Evolutionary conservation across 2,888 invertebrate genomes (phyloP), one percentile per base, ranked within the genome.

Genomic region (Metellina segmentata): DNA sequence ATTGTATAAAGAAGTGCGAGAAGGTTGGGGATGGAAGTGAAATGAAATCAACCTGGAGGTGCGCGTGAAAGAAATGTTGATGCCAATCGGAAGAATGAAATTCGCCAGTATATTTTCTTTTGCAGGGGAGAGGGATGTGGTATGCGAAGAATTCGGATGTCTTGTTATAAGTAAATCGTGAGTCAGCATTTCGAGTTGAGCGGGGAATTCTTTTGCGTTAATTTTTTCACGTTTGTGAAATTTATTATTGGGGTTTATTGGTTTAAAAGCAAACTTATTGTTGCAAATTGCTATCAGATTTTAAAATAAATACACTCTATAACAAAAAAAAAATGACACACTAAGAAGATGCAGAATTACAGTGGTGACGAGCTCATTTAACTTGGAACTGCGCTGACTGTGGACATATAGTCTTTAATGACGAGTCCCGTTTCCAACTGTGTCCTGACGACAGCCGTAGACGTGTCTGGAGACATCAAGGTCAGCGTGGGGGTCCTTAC

Each of bases 21-120:
- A 82, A 13, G 51, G 34, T 34, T 61, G 34, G 52, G 52, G 49
- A 75, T 61, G 71, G 48, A 87, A 87, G 52, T 81, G 53, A 74
- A 87, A 81, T 87, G 53, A 69, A 88, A 81, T 88, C 16, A 74
- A 61, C 13, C 78, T 71, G 49, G 75, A 20, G 49, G 49, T 7
- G 72, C 19, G 81, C 71, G 72, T 82, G 82, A 82, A 75, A 69
- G 51, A 88, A 81, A 81, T 88, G 75, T 49, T 88, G 79, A 51
- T 79, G 86, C 51, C 81, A 82, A 75, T 88, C 16, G 11, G 6
- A 6, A 7, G 51, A 74, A 85, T 52, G 51, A 71, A 82, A 51
- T n/a, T 82, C 48, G 16, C 16, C 19, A 6, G 52, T 71, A n/a
- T 71, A 52, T 70, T 51, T 82, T 79, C 49, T 81, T 79, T 13